phyloP scores from a whole-genome alignment of 1,140 invertebrate genomes.

The Macrostomum lignano region DNA sequence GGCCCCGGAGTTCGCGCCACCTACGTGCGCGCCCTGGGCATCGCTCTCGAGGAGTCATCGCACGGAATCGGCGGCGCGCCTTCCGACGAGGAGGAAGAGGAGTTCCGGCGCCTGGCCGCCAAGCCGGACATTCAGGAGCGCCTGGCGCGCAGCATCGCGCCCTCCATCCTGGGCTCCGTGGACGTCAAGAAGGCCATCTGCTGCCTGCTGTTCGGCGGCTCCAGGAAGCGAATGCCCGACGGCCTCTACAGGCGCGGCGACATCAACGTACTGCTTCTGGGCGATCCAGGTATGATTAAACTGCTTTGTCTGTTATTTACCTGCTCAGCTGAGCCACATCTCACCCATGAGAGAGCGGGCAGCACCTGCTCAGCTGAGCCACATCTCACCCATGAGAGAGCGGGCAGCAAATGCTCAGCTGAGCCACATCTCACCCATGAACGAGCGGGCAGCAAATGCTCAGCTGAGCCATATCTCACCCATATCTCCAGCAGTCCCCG shows the following conservation, averaged over 20 bases:
- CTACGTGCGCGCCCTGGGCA: constrained; percentile 72
- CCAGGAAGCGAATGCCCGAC: constrained; percentile 51
- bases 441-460: no score
- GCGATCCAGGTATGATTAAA: no score
- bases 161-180: constrained; percentile 69
- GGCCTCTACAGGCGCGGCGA: constrained; percentile 74
- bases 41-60: constrained; percentile 38
- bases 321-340: no score
- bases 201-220: constrained; percentile 69
- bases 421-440: no score
- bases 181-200: constrained; percentile 95
- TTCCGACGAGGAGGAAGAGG: constrained; percentile 53
- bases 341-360: no score
- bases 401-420: no score
- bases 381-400: no score
- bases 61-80: background rate
- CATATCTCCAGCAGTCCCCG: no score
- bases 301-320: no score
- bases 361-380: no score
- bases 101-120: constrained; percentile 52
- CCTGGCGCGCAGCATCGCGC: constrained; percentile 64
- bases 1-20: constrained; percentile 67
- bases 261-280: constrained; percentile 74
- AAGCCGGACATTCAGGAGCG: constrained; percentile 60
- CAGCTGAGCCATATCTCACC: no score